A percentile compares a stretch with the other conserved stretches of the same genome.
These are phyloP conservation scores for Pollenia angustigena DNA, from an alignment of 2,888 invertebrate genomes.

Conservation along the genomic window DNA sequence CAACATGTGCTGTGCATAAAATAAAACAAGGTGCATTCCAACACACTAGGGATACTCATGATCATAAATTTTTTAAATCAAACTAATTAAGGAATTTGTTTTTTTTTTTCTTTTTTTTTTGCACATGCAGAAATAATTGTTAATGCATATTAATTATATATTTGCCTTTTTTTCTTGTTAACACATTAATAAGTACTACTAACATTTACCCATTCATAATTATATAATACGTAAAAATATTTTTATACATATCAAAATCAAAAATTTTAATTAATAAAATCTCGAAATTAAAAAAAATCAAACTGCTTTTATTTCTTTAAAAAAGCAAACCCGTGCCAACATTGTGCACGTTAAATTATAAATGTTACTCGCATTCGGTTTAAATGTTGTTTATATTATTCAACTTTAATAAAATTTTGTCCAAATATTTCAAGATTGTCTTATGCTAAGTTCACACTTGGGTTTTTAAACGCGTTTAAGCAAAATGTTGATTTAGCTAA, in stretches of 20 bases:
- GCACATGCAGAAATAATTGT: constrained; percentile 24
- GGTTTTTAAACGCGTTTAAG: no score
- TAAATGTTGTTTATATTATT: no score
- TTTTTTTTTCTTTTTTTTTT: constrained; percentile 31
- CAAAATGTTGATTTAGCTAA: no score
- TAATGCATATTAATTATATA: constrained; percentile 31
- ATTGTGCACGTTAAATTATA: no score
- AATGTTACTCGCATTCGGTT: not conserved
- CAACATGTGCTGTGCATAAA: constrained; percentile 91
- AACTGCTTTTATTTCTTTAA: not conserved
- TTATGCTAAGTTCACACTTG: no score
- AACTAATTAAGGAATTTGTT: constrained; percentile 67
- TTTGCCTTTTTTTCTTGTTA: constrained; percentile 50
- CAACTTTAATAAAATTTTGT: no score
- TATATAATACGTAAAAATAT: constrained; percentile 47
- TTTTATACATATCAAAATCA: constrained; percentile 62
- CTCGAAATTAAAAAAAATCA: constrained; percentile 19
- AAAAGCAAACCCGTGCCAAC: not conserved
- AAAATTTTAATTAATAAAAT: constrained; percentile 45
- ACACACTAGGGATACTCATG: constrained; percentile 92
- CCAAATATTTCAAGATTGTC: no score
- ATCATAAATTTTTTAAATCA: constrained; percentile 92
- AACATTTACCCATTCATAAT: constrained; percentile 49
- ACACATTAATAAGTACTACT: constrained; percentile 63
- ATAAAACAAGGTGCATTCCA: constrained; percentile 92